A percentile compares a stretch with the other conserved stretches of the same genome.
Conservation (phyloP, 2,888 invertebrate species). For the Epistrophella euchroma region DNA sequence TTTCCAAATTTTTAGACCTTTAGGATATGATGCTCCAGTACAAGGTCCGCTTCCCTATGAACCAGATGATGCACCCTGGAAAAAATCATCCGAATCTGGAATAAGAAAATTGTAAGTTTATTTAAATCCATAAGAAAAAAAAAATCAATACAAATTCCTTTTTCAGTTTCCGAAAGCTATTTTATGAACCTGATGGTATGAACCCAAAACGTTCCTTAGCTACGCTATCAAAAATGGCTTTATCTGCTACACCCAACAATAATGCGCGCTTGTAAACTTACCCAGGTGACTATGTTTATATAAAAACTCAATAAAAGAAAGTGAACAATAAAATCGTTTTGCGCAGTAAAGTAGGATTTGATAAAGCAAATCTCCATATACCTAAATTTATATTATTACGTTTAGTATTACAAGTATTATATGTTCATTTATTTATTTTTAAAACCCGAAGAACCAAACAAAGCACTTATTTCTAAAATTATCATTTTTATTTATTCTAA, state of each 20-base stretch:
- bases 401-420: slow-evolving; percentile 18
- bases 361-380: slow-evolving; percentile 16
- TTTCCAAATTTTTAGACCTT: slow-evolving; percentile 81
- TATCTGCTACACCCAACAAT: slow-evolving; percentile 82
- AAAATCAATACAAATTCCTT: slow-evolving; percentile 36
- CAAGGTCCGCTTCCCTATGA: slow-evolving; percentile 98
- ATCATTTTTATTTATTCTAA: slow-evolving; percentile 42
- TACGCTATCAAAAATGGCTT: slow-evolving; percentile 91
- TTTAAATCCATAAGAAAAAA: background rate
- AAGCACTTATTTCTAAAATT: slow-evolving; percentile 48
- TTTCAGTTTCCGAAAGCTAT: slow-evolving; percentile 94
- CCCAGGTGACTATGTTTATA: slow-evolving; percentile 15
- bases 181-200: slow-evolving; percentile 87
- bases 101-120: slow-evolving; percentile 94
- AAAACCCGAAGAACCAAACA: slow-evolving; percentile 55
- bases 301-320: slow-evolving; percentile 48
- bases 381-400: slow-evolving; percentile 16
- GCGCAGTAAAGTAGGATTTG: slow-evolving; percentile 48
- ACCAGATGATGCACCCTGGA: slow-evolving; percentile 98
- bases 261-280: slow-evolving; percentile 57
- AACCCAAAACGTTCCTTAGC: slow-evolving; percentile 91
- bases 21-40: slow-evolving; percentile 93
- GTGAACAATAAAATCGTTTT: slow-evolving; percentile 35
- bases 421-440: slow-evolving; percentile 18
- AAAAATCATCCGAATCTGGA: slow-evolving; percentile 91